Conservation (phyloP, 2,888 invertebrate species). For the Cosmia trapezina region DNA sequence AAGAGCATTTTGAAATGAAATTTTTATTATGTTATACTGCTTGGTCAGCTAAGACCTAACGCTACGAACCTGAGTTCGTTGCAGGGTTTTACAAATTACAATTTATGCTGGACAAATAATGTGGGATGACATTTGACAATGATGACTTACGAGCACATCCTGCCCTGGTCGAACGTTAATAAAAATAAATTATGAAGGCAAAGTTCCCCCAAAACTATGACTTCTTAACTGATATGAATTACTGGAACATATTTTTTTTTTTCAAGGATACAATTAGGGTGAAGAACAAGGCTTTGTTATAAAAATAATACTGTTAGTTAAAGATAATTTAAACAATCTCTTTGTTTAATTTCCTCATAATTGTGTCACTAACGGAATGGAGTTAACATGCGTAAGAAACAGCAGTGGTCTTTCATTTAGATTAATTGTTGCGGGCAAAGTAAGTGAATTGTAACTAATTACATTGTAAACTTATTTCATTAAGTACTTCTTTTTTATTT, state of each 20-base stretch:
- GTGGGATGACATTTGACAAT: not conserved
- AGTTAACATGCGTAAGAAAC: conserved; percentile 8
- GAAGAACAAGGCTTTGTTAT: conserved; percentile 36
- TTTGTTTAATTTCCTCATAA: not conserved
- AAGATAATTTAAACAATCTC: not conserved
- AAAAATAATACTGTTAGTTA: not conserved
- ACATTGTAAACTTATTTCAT: conserved; percentile 7
- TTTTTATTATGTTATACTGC: not conserved
- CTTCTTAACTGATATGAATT: not conserved
- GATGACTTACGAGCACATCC: conserved; percentile 17
- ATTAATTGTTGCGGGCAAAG: not conserved
- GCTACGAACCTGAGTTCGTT: not conserved
- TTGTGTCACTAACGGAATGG: not conserved
- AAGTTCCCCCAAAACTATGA: conserved; percentile 8
- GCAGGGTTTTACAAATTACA: conserved; percentile 17
- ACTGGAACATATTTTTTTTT: not conserved
- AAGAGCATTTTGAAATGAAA: no score
- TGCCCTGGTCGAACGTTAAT: conserved; percentile 14
- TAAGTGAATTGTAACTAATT: not conserved
- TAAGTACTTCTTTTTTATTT: not conserved
- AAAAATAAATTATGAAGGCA: conserved; percentile 1
- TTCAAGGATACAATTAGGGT: not conserved
- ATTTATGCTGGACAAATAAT: conserved; percentile 12
- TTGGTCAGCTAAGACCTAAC: not conserved
- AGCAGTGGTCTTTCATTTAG: conserved; percentile 5